Percentiles rank a stretch among this genome's conserved stretches.
phyloP scores from a whole-genome alignment of 2,113 vertebrate species.

The Aegithalos caudatus region DNA sequence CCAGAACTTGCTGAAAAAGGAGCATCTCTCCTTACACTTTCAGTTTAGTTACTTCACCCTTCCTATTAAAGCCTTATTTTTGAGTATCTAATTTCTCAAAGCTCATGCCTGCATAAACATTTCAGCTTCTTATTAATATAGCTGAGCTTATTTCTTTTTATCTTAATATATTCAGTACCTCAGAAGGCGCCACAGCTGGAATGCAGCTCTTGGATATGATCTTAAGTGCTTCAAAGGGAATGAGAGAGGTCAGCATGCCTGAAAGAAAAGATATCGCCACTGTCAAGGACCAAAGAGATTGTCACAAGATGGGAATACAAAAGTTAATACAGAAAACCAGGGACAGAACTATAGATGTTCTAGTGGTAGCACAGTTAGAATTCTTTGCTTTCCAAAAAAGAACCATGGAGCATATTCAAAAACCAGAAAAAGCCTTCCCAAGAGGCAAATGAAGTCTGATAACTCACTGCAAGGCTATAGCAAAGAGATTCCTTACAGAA shows the following conservation, averaged over 20 bases:
- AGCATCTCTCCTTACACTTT: not conserved
- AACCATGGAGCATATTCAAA: not conserved
- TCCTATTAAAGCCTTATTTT: not conserved
- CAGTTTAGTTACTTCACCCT: not conserved
- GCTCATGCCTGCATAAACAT: constrained; percentile 46
- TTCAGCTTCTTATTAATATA: constrained; percentile 53
- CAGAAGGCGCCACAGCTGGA: constrained; percentile 54
- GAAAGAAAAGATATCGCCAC: constrained; percentile 42
- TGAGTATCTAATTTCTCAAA: constrained; percentile 41
- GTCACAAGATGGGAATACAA: constrained; percentile 29
- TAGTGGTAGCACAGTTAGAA: constrained; percentile 7
- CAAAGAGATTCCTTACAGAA: not conserved
- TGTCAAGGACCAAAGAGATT: constrained; percentile 42
- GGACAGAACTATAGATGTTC: not conserved
- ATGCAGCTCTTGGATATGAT: constrained; percentile 52
- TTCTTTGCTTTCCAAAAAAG: not conserved
- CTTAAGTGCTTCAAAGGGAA: constrained; percentile 41
- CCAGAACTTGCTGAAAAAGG: not conserved
- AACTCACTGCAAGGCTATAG: not conserved
- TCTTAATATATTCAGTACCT: constrained; percentile 62
- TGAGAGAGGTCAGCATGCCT: constrained; percentile 25
- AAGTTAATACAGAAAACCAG: not conserved
- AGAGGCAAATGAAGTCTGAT: not conserved
- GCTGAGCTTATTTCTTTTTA: constrained; percentile 37
- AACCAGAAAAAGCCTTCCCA: not conserved